phyloP scores from a whole-genome alignment of 1,140 invertebrate genomes.

The Sitophilus oryzae region DNA sequence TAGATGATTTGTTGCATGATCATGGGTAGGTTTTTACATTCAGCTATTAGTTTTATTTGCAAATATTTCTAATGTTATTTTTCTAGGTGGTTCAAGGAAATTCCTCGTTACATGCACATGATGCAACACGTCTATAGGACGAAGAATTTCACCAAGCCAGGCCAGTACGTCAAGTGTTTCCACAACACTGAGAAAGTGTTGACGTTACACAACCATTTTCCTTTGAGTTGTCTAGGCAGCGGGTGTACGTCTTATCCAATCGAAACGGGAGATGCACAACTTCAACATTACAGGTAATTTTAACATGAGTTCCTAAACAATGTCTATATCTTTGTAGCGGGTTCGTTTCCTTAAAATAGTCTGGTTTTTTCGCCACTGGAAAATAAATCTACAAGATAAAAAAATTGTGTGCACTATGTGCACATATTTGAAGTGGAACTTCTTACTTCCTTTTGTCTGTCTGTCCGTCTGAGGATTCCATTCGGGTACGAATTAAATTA shows the following conservation, averaged over 20 bases:
- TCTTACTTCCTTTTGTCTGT: too few species aligned
- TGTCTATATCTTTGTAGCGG: too few species aligned
- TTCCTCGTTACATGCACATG: conserved; percentile 87
- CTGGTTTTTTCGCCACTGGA: too few species aligned
- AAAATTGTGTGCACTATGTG: too few species aligned
- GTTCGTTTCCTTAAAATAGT: too few species aligned
- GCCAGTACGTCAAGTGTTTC: conserved; percentile 91
- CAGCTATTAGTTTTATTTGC: neutral
- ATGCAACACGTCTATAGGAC: conserved; percentile 86
- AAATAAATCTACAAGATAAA: too few species aligned
- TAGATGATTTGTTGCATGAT: conserved; percentile 80
- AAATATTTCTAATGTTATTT: too few species aligned
- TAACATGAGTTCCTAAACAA: too few species aligned
- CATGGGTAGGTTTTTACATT: conserved; percentile 50
- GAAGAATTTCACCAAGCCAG: conserved; percentile 87
- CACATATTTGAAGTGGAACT: too few species aligned
- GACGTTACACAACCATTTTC: conserved; percentile 90
- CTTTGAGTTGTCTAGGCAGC: conserved; percentile 78
- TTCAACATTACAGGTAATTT: conserved; percentile 82
- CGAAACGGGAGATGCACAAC: conserved; percentile 73
- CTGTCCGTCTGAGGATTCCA: too few species aligned
- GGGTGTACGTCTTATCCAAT: conserved; percentile 83
- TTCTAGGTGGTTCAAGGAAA: conserved; percentile 24
- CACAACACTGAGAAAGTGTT: conserved; percentile 85
- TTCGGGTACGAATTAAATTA: too few species aligned